phyloP scores from a whole-genome alignment of 1,140 invertebrate genomes.

The Zaprionus africanus region DNA sequence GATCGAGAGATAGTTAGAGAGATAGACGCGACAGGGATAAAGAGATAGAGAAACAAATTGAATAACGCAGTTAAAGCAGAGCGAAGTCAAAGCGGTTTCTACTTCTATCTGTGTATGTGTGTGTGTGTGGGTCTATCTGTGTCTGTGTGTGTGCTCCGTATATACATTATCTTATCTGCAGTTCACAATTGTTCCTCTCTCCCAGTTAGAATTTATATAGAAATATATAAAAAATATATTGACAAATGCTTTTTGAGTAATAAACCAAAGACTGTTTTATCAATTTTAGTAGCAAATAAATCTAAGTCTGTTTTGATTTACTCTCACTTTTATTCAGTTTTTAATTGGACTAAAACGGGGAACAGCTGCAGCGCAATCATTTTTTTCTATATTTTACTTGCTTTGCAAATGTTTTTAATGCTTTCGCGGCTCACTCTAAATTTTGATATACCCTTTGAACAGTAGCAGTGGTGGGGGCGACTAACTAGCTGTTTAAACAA shows the following conservation, averaged over 20 bases:
- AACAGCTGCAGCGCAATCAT: constrained; percentile 15
- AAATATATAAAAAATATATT: constrained; percentile 1
- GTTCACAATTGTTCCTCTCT: constrained; percentile 6
- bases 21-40: constrained; percentile 10
- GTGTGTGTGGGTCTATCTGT: not conserved
- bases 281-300: not conserved
- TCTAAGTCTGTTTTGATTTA: not conserved
- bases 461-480: not conserved
- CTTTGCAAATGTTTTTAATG: constrained; percentile 26
- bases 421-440: not conserved
- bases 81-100: not conserved
- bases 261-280: not conserved
- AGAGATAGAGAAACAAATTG: constrained; percentile 8
- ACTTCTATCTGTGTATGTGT: constrained; percentile 14
- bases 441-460: not conserved
- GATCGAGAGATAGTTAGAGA: constrained; percentile 11
- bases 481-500: not conserved
- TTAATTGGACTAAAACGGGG: constrained; percentile 8
- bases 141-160: constrained; percentile 1
- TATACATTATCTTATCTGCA: constrained; percentile 55
- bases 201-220: not conserved
- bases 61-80: constrained; percentile 9
- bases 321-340: constrained; percentile 27
- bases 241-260: not conserved
- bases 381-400: constrained; percentile 21